Conservation (phyloP, 1,140 invertebrate species). For the Vanessa tameamea region DNA sequence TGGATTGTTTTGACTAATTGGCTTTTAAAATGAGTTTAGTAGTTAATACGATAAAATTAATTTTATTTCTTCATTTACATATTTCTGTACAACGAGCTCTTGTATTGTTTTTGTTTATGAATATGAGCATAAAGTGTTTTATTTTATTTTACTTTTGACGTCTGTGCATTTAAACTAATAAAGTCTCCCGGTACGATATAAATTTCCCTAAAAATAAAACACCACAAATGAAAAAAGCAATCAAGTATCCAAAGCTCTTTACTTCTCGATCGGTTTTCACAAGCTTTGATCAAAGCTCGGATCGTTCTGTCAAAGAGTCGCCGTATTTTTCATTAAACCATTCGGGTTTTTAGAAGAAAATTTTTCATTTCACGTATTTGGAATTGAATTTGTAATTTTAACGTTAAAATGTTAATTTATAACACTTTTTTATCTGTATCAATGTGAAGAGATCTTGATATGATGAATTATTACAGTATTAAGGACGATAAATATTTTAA, state of each 20-base stretch:
- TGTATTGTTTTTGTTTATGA: too few relatives aligned
- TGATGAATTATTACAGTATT: too few relatives aligned
- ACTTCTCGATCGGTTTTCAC: not conserved
- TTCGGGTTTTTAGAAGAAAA: not conserved
- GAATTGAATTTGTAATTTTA: not conserved
- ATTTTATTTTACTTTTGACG: not conserved
- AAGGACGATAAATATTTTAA: too few relatives aligned
- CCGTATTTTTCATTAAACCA: constrained; percentile 5
- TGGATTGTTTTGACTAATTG: constrained; percentile 4
- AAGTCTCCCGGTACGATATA: not conserved
- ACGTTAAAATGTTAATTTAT: too few relatives aligned
- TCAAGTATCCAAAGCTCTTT: not conserved
- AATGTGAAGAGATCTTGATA: too few relatives aligned
- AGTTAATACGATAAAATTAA: not conserved
- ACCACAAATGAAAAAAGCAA: not conserved
- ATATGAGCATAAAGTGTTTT: too few relatives aligned
- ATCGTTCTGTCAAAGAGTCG: constrained; percentile 7
- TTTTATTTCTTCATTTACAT: too few relatives aligned
- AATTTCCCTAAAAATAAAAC: not conserved
- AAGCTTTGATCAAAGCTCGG: constrained; percentile 9
- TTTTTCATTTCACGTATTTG: not conserved
- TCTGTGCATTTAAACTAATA: not conserved
- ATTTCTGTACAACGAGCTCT: too few relatives aligned
- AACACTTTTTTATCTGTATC: too few relatives aligned
- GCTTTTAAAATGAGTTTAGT: not conserved